Base-by-base conservation (phyloP, 2,797 vertebrate species). In the Zalophus californianus region DNA sequence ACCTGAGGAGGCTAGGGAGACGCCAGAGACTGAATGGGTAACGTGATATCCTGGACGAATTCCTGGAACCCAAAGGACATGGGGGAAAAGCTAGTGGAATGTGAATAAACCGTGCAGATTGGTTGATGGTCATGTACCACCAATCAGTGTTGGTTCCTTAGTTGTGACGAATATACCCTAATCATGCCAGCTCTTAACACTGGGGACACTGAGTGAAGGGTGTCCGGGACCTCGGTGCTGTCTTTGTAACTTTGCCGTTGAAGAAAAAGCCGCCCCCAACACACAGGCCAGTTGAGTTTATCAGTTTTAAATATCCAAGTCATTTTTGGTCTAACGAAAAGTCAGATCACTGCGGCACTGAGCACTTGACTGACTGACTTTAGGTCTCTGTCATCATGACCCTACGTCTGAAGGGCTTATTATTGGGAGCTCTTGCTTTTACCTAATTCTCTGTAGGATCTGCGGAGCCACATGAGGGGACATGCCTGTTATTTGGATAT, bases 381-480 rank as follows among this genome's bases (percentile, higher is more conserved):
- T 11, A 58, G 44, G 75, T 64, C 54, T 79, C 75, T 15, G 0
- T 10, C 13, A 0, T 92, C 15, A 41, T 58, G 16, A 77, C 10
- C 14, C 32, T 11, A 0, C 0, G 0, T 7, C 72, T 79, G 58
- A 85, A 11, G 86, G 75, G 12, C n/a, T 18, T 13, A 0, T 21
- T 29, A 2, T 79, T 58, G 0, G 0, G 7, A 0, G 0, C 0
- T 82, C 50, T 52, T 25, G 54, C 5, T 27, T 7, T 73, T 32
- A 20, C 21, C 64, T 78, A 38, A 1, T 38, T 44, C 38, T 73
- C 20, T 29, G 60, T 66, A 27, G 56, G 18, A 6, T 75, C 48
- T n/a, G 25, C 78, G 4, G 73, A 75, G 80, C 77, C 12, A 3
- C 3, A 1, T 0, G 4, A 60, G 29, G 64, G 64, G 2, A 48